phyloP scores from a whole-genome alignment of 2,888 invertebrate genomes.

The Cepaea hortensis region DNA sequence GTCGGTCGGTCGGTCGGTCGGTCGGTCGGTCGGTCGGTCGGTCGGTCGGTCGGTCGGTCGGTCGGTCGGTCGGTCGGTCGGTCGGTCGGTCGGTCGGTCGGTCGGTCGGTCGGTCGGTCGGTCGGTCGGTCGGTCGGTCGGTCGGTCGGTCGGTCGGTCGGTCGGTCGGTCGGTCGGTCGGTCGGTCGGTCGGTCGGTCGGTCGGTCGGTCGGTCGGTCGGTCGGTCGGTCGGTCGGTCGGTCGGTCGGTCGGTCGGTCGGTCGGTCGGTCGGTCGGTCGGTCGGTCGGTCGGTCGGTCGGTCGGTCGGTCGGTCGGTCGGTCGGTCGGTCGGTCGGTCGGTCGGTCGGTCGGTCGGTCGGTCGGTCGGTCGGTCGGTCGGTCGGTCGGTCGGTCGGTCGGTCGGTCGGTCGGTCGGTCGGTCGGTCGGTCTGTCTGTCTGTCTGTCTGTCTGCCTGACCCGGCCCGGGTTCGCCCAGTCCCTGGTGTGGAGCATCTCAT shows the following conservation, averaged over 20 bases:
- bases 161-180: slow-evolving; percentile 23
- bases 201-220: slow-evolving; percentile 23
- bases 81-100: slow-evolving; percentile 23
- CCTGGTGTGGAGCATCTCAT: too few relatives aligned
- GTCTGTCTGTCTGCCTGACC: too few relatives aligned
- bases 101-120: slow-evolving; percentile 23
- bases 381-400: slow-evolving; percentile 11
- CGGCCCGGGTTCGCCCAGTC: too few relatives aligned
- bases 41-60: slow-evolving; percentile 23
- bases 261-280: slow-evolving; percentile 23
- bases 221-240: slow-evolving; percentile 23
- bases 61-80: slow-evolving; percentile 23
- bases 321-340: slow-evolving; percentile 19
- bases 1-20: slow-evolving; percentile 23
- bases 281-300: slow-evolving; percentile 23
- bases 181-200: slow-evolving; percentile 23
- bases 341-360: slow-evolving; percentile 16
- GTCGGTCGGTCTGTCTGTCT: too few relatives aligned
- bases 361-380: slow-evolving; percentile 11
- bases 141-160: slow-evolving; percentile 23
- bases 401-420: slow-evolving; percentile 11
- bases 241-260: slow-evolving; percentile 23
- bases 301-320: slow-evolving; percentile 23
- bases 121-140: slow-evolving; percentile 23
- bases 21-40: slow-evolving; percentile 23